Percentiles rank a stretch among this genome's conserved stretches.
Conservation (phyloP, 2,888 invertebrate genomes). For the Limnephilus marmoratus region DNA sequence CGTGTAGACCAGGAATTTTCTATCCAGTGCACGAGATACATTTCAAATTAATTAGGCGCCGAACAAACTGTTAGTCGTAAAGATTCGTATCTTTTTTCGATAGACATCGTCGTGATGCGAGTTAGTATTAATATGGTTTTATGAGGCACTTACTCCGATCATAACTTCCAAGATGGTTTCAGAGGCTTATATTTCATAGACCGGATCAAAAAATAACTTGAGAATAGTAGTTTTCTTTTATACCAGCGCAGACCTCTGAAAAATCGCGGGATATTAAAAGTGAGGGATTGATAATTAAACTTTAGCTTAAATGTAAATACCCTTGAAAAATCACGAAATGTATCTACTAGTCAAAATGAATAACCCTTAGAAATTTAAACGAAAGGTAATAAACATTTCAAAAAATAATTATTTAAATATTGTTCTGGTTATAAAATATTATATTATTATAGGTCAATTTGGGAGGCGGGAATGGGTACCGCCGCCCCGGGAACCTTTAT, state of each 20-base stretch:
- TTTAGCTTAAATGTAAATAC: no score
- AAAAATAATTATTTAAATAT: no score
- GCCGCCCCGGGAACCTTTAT: no score
- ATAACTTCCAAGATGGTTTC: not conserved
- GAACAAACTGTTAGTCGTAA: not conserved
- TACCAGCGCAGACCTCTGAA: not conserved
- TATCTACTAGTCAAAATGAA: no score
- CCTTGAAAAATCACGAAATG: no score
- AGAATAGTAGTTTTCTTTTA: not conserved
- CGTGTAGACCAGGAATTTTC: not conserved
- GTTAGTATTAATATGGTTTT: not conserved
- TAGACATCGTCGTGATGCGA: not conserved
- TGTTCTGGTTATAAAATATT: no score
- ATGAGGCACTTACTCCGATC: not conserved
- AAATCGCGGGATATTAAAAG: no score
- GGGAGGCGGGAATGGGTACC: no score
- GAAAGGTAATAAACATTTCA: no score
- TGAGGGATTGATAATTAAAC: no score
- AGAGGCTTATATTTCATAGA: not conserved
- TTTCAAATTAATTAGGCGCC: not conserved
- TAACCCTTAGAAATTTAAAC: no score
- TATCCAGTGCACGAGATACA: not conserved
- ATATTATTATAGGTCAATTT: no score
- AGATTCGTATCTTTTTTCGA: not conserved
- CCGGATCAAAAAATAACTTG: not conserved